Evolutionary conservation across 1,140 invertebrate genomes (phyloP).

Genomic region (Cyclargus thomasi): DNA sequence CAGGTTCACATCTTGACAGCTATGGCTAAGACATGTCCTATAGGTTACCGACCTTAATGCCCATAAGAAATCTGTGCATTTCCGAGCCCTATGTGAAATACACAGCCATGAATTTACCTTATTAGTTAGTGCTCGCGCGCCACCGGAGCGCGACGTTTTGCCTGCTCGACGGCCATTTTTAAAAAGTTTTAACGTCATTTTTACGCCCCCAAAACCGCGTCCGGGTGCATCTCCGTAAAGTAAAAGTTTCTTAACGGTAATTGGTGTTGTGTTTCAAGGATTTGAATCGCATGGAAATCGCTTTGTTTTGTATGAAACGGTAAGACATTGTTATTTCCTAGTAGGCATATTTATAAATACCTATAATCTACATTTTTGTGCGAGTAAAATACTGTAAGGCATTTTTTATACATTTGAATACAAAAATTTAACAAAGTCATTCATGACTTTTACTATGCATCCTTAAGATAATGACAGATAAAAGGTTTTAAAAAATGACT

Average conservation of each 20-base stretch:
- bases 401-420: too few relatives aligned
- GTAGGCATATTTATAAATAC: too few relatives aligned
- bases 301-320: slow-evolving; percentile 2
- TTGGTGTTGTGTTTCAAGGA: slow-evolving; percentile 13
- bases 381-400: too few relatives aligned
- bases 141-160: slow-evolving; percentile 42
- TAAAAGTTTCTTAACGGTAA: slow-evolving; percentile 7
- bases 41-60: slow-evolving; percentile 30
- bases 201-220: slow-evolving; percentile 25
- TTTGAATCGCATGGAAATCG: neutral
- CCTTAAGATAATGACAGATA: too few relatives aligned
- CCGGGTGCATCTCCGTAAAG: slow-evolving; percentile 22
- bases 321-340: neutral
- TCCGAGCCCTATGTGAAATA: slow-evolving; percentile 14
- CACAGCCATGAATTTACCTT: slow-evolving; percentile 15
- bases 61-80: slow-evolving; percentile 31
- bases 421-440: too few relatives aligned
- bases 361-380: too few relatives aligned
- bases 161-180: slow-evolving; percentile 36
- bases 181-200: slow-evolving; percentile 25
- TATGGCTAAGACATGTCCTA: slow-evolving; percentile 14
- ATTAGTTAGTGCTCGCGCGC: slow-evolving; percentile 33
- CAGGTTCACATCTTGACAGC: neutral
- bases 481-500: too few relatives aligned
- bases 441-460: too few relatives aligned